Evolutionary conservation across 2,113 vertebrate genomes (phyloP).

Genomic region (Onychostoma macrolepis): DNA sequence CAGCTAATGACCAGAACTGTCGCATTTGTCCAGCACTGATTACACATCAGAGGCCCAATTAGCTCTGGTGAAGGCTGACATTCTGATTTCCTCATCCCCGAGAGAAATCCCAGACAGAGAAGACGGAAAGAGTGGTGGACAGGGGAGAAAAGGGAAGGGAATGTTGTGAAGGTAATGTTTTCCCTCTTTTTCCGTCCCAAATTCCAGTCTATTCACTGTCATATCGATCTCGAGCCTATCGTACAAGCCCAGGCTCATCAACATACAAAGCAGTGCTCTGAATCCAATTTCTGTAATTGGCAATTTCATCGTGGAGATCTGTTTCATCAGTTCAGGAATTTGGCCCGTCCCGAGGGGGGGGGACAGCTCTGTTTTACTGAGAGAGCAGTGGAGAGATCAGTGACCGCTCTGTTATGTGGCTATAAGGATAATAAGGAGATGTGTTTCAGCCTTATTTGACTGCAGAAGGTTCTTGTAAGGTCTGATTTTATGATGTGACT

Average conservation of each 20-base stretch:
- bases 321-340: slow-evolving; percentile 43
- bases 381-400: neutral
- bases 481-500: neutral
- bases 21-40: slow-evolving; percentile 92
- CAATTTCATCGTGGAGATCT: slow-evolving; percentile 71
- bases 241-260: slow-evolving; percentile 68
- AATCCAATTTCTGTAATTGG: slow-evolving; percentile 77
- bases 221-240: slow-evolving; percentile 70
- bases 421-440: neutral
- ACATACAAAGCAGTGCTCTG: slow-evolving; percentile 69
- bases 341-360: slow-evolving; percentile 17
- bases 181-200: slow-evolving; percentile 8
- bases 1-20: slow-evolving; percentile 95
- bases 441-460: slow-evolving; percentile 55
- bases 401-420: slow-evolving; percentile 2
- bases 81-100: slow-evolving; percentile 84
- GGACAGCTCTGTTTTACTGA: slow-evolving; percentile 3
- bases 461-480: neutral
- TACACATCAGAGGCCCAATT: slow-evolving; percentile 96
- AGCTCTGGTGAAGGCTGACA: slow-evolving; percentile 87
- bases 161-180: slow-evolving; percentile 29
- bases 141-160: slow-evolving; percentile 12
- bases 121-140: slow-evolving; percentile 31
- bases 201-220: slow-evolving; percentile 59
- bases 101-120: slow-evolving; percentile 14